Evolutionary conservation across 2,797 vertebrate genomes (phyloP).

Genomic region (Stomatorhinus walkeri): DNA sequence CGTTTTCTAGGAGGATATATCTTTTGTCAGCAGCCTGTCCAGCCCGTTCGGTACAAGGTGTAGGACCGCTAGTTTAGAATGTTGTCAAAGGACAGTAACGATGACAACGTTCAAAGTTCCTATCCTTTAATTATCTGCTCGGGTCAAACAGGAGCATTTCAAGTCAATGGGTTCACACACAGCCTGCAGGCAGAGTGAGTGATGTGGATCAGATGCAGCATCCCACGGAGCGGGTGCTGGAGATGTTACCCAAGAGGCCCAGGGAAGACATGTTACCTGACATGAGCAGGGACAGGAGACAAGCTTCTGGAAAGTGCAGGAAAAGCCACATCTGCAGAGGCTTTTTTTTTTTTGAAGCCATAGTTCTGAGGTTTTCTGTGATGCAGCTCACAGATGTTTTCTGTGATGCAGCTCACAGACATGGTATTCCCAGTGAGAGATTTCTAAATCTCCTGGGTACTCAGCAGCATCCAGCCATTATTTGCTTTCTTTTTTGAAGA

Average conservation of each 20-base stretch:
- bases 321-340: background rate
- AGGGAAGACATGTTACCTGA: background rate
- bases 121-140: background rate
- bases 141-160: slow-evolving; percentile 1
- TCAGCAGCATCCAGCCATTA: background rate
- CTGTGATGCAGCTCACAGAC: background rate
- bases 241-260: slow-evolving; percentile 2
- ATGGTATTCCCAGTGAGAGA: background rate
- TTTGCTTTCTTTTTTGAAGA: background rate
- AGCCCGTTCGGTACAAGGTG: background rate
- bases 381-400: background rate
- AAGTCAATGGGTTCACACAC: background rate
- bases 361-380: background rate
- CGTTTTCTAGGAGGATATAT: background rate
- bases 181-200: background rate
- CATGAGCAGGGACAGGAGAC: slow-evolving; percentile 8
- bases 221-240: background rate
- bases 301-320: background rate
- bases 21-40: background rate
- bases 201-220: background rate
- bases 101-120: background rate
- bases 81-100: background rate
- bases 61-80: background rate
- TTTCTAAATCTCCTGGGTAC: slow-evolving; percentile 5
- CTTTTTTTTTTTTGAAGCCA: background rate